Evolutionary conservation across 2,113 vertebrate species (phyloP), one percentile per base, ranked within the genome.

Genomic region (Ginglymostoma cirratum): DNA sequence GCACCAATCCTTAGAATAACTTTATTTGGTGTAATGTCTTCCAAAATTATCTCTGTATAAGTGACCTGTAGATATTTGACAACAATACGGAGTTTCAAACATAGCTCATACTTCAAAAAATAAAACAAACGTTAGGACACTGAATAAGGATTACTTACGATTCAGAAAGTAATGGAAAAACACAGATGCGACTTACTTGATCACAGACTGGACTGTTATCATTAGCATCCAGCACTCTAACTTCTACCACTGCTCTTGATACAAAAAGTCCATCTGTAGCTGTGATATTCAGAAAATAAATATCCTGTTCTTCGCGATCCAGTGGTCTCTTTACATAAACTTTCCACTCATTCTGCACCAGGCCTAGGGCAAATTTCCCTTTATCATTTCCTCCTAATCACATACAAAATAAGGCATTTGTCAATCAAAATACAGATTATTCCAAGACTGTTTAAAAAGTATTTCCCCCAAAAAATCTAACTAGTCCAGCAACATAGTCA

Each of bases 281-380:
- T 0, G 99, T 99, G 96, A 99, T 97, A 96, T 99, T 99, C 96
- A 99, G 98, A 42, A 98, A 97, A 97, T 99, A 99, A 95, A 98
- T 90, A 55, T 98, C 98, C 96, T 98, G 98, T 42, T 99, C 98
- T 96, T 99, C 99, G 5, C 99, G 97, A 96, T 99, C 99, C 83
- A 99, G 97, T 0, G 98, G 97, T 55, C 98, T 98, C 97, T 99
- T 99, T 95, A 99, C 98, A 24, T 99, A 99, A 97, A 99, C 98
- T 96, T 99, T 99, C 99, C 99, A 99, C 96, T 99, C 99, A 15
- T 97, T 98, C 96, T 99, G 99, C 96, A 99, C 98, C 96, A 99
- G 97, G 34, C 99, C 99, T 96, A 99, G 97, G 0, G 98, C 99
- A 0, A 99, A 99, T 95, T 98, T 98, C 45, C 99, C 99, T 96